Evolutionary conservation across 2,888 invertebrate genomes (phyloP).

Genomic region (Eristalinus aeneus): DNA sequence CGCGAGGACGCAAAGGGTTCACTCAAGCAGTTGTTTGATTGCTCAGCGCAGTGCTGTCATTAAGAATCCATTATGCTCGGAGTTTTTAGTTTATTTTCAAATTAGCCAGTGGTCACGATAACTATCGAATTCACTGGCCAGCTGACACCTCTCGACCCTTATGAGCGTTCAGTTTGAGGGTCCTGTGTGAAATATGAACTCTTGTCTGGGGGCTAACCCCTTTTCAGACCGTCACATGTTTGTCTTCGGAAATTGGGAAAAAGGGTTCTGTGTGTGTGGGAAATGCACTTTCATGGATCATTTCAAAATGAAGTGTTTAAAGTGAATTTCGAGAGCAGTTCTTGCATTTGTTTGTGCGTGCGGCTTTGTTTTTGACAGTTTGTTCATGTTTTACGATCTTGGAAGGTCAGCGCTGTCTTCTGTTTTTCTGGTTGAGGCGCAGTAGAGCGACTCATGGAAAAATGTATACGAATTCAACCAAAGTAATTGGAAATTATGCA

Average conservation of each 20-base stretch:
- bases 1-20: conserved; percentile 17
- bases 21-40: conserved; percentile 48
- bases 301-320: not conserved
- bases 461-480: no score
- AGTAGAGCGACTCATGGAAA: no score
- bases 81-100: conserved; percentile 45
- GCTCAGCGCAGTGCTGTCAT: conserved; percentile 21
- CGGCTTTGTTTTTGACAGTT: not conserved
- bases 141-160: not conserved
- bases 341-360: not conserved
- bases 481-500: no score
- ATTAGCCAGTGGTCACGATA: conserved; percentile 23
- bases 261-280: not conserved
- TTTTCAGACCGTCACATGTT: not conserved
- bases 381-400: not conserved
- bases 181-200: not conserved
- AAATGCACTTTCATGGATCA: not conserved
- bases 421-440: no score
- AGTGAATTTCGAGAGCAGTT: not conserved
- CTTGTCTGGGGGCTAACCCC: not conserved
- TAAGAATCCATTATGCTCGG: conserved; percentile 19
- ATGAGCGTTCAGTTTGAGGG: not conserved
- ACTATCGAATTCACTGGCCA: not conserved
- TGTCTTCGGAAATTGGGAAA: not conserved
- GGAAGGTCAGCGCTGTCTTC: no score